A percentile compares a stretch with the other conserved stretches of the same genome.
Conservation (phyloP, 2,113 vertebrate genomes). For the Sakesphorus luctuosus region DNA sequence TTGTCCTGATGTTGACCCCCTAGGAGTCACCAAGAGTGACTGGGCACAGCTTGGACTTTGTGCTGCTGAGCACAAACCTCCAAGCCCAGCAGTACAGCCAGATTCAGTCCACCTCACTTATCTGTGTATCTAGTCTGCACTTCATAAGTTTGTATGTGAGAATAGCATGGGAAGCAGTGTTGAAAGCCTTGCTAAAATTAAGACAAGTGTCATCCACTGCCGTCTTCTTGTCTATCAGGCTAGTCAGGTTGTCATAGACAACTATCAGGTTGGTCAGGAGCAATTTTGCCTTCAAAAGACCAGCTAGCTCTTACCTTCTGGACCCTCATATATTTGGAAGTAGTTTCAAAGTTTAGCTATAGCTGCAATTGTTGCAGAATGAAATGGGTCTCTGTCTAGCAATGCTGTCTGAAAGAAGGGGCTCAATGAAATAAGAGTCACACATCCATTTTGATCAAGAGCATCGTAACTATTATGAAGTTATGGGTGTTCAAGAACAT, state of each 20-base stretch:
- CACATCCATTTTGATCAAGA: neutral
- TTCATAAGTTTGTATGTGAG: neutral
- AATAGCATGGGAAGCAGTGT: neutral
- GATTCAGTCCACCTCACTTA: neutral
- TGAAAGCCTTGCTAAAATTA: neutral
- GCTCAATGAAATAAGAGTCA: neutral
- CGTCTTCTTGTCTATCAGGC: neutral
- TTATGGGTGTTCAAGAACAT: neutral
- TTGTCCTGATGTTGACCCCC: accelerated
- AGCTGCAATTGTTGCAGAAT: neutral
- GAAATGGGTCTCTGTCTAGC: neutral
- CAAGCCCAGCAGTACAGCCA: neutral
- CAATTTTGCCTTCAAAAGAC: neutral
- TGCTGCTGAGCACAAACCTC: neutral
- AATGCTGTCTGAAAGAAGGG: neutral
- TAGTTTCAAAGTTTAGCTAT: neutral
- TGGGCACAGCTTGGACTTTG: neutral
- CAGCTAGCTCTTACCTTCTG: neutral
- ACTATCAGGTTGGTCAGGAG: neutral
- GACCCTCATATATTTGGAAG: neutral
- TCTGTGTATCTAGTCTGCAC: neutral
- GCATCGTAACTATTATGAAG: neutral
- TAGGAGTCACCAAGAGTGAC: neutral
- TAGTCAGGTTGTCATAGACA: neutral
- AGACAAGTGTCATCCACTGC: neutral